These are phyloP conservation scores for Drosophila subquinaria DNA, from an alignment of 2,888 invertebrate species.

Conservation along the genomic window DNA sequence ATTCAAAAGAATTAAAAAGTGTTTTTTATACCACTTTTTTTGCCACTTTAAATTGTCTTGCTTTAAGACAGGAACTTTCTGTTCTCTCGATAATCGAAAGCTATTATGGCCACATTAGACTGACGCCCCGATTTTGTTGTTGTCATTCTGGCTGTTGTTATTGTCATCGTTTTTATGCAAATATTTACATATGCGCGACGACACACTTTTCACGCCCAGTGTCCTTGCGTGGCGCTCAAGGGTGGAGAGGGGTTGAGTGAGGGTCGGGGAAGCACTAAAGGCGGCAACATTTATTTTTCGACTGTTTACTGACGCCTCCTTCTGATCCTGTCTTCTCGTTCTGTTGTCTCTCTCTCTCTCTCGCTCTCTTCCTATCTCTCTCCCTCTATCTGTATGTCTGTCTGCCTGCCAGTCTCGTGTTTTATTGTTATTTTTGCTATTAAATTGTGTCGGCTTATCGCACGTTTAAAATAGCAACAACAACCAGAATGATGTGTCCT, in stretches of 20 bases:
- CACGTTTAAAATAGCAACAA: conserved; percentile 76
- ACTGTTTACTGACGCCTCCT: conserved; percentile 61
- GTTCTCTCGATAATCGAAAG: conserved; percentile 76
- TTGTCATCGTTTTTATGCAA: conserved; percentile 64
- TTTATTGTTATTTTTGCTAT: conserved; percentile 82
- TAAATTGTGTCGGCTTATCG: conserved; percentile 81
- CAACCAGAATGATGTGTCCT: conserved; percentile 43
- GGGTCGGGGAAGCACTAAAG: conserved; percentile 10
- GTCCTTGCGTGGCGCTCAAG: conserved; percentile 52
- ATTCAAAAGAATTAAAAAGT: neutral
- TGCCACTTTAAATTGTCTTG: conserved; percentile 27
- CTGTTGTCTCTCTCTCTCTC: conserved; percentile 4
- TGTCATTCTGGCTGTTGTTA: conserved; percentile 40
- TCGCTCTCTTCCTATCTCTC: neutral
- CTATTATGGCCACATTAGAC: conserved; percentile 78
- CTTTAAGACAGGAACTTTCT: conserved; percentile 20
- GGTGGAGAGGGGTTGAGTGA: neutral
- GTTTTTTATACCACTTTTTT: neutral
- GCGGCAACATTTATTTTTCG: conserved; percentile 70
- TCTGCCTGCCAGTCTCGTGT: conserved; percentile 65
- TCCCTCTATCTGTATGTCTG: conserved; percentile 24
- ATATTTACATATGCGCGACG: conserved; percentile 79
- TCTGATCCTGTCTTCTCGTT: conserved; percentile 11
- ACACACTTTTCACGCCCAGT: conserved; percentile 58
- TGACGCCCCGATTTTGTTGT: conserved; percentile 47